Evolutionary conservation across 2,888 invertebrate genomes (phyloP), one percentile per base, ranked within the genome.

Genomic region (Synergus gifuensis): DNA sequence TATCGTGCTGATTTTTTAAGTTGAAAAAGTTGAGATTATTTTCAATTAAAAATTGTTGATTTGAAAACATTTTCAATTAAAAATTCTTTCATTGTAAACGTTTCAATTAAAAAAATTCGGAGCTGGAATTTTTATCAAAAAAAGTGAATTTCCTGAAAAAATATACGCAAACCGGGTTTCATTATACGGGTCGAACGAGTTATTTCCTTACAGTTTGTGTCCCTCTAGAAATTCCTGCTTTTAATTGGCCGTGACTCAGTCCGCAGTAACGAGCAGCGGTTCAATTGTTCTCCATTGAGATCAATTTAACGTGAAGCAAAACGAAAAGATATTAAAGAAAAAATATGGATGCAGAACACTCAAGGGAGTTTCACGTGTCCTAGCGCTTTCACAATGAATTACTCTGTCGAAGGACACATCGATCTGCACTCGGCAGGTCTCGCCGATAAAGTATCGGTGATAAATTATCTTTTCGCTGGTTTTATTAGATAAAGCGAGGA

Each of bases 211-310:
- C 18, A 80, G 77, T 78, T 79, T 16, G 36, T 54, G 54, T 54
- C 54, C 79, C 79, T 58, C 73, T 78, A 81, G 78, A 69, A 82
- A 83, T 82, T 80, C 82, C 82, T 81, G 78, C 62, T 82, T 81
- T 81, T 84, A 84, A 84, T 83, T 84, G 81, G 79, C 82, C 79
- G 78, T 84, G 82, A 84, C 84, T 84, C 84, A 84, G 82, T 81
- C 81, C 79, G 79, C 73, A 82, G 81, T 80, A 77, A 80, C 76
- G 36, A 76, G 73, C n/a, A 54, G 73, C 54, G 73, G 73, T 54
- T 73, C 73, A 73, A 73, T 73, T 73, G 73, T 73, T 73, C 73
- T 73, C 73, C 54, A 73, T 54, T 73, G 73, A 73, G 73, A 36
- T 73, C 73, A 73, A 54, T 73, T 73, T 73, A 73, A 73, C 36